phyloP scores from a whole-genome alignment of 2,888 invertebrate genomes.

The Osmoderma eremita region DNA sequence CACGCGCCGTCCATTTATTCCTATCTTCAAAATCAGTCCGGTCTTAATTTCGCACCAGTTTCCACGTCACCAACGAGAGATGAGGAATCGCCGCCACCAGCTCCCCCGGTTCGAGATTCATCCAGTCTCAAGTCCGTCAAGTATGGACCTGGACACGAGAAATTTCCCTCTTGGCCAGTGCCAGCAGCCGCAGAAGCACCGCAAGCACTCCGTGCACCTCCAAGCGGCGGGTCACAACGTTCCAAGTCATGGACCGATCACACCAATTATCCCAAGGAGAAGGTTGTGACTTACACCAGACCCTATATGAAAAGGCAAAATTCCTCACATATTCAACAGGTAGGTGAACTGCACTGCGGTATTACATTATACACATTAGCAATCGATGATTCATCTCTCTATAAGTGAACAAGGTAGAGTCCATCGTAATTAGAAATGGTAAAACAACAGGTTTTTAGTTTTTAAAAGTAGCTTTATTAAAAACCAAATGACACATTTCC shows the following conservation, averaged over 20 bases:
- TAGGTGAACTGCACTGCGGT: constrained; percentile 50
- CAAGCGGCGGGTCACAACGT: constrained; percentile 69
- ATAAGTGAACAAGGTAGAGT: no score
- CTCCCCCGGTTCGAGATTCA: constrained; percentile 74
- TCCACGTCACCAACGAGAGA: constrained; percentile 61
- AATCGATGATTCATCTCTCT: background rate
- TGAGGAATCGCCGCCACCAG: constrained; percentile 68
- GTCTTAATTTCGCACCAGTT: constrained; percentile 51
- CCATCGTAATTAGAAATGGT: no score
- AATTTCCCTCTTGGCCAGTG: constrained; percentile 80
- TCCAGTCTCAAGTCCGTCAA: constrained; percentile 74
- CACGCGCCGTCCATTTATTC: constrained; percentile 53
- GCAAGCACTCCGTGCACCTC: constrained; percentile 61
- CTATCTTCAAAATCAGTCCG: constrained; percentile 58
- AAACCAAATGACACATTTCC: no score
- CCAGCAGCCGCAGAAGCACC: constrained; percentile 69
- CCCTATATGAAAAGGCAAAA: constrained; percentile 72
- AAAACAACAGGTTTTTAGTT: no score
- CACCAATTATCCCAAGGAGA: constrained; percentile 76
- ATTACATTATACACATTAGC: no score
- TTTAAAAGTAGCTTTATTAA: no score
- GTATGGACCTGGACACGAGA: constrained; percentile 78
- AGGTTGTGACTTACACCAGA: constrained; percentile 70
- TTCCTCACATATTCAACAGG: constrained; percentile 70
- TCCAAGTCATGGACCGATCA: constrained; percentile 79